Conservation (phyloP, 2,797 vertebrate species). For the Xyrichtys novacula region DNA sequence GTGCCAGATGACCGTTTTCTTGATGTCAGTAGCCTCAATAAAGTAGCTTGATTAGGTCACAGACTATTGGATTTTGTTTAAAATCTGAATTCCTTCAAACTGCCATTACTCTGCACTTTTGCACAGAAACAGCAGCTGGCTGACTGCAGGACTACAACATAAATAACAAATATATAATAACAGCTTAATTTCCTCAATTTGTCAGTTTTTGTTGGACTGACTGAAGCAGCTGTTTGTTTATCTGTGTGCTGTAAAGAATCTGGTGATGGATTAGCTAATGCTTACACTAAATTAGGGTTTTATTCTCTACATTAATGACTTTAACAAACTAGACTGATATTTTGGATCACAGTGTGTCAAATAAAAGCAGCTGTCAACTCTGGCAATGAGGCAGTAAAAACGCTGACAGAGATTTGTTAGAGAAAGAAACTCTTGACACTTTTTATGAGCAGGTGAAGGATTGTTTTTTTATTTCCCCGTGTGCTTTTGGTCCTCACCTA, state of each 20-base stretch:
- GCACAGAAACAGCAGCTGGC: neutral
- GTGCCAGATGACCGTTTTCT: no score
- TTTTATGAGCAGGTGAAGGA: conserved; percentile 45
- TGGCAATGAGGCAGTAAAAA: neutral
- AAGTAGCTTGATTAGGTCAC: no score
- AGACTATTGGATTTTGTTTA: no score
- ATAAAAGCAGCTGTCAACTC: neutral
- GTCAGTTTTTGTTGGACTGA: no score
- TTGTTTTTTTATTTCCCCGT: conserved; percentile 34
- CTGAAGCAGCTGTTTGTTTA: no score
- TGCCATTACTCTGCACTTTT: neutral
- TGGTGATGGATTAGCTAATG: no score
- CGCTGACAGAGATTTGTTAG: neutral
- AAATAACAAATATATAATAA: neutral
- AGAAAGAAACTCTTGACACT: conserved; percentile 17
- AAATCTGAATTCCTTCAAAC: neutral
- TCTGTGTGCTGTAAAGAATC: no score
- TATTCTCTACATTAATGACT: neutral
- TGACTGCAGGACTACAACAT: neutral
- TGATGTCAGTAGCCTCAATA: no score
- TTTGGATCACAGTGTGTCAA: no score
- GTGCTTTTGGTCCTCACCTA: conserved; percentile 40
- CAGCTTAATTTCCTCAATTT: no score
- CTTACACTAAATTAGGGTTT: neutral
- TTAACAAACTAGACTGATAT: neutral